Percentiles rank a stretch among this genome's conserved stretches.
Evolutionary conservation across 2,888 invertebrate species (phyloP).

Genomic region (Tribolium freemani): DNA sequence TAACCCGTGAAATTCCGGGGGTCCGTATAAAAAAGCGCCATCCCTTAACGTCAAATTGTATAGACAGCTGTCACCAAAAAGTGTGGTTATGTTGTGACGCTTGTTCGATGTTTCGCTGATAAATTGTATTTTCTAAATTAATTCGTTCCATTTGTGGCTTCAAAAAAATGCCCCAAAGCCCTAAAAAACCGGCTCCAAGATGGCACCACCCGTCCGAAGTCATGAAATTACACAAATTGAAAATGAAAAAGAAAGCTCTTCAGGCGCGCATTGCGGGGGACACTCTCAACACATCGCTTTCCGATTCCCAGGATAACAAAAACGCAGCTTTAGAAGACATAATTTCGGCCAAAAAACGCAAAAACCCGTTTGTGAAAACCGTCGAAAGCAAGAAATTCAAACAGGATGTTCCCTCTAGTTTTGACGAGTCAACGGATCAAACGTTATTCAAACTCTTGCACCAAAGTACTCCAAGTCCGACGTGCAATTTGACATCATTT

Average conservation of each 20-base stretch:
- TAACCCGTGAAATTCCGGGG: too few relatives aligned
- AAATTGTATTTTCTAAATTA: too few relatives aligned
- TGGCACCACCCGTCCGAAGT: conserved; percentile 77
- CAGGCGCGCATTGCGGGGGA: conserved; percentile 76
- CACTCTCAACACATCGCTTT: conserved; percentile 57
- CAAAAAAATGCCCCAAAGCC: conserved; percentile 50
- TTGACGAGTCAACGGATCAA: conserved; percentile 72
- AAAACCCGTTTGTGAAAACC: conserved; percentile 80
- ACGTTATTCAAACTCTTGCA: conserved; percentile 73
- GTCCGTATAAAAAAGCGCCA: too few relatives aligned
- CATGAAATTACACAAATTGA: conserved; percentile 83
- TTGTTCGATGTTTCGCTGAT: too few relatives aligned
- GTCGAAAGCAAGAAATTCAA: conserved; percentile 52
- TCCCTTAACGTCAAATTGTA: too few relatives aligned
- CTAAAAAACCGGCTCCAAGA: conserved; percentile 64
- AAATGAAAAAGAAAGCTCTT: conserved; percentile 82
- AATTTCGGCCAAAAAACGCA: conserved; percentile 76
- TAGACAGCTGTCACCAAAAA: too few relatives aligned
- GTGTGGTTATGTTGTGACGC: too few relatives aligned
- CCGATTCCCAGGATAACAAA: conserved; percentile 49
- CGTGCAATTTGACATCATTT: conserved; percentile 56
- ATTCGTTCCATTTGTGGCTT: background rate
- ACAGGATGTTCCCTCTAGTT: conserved; percentile 36
- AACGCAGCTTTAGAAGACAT: conserved; percentile 69
- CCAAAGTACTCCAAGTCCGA: conserved; percentile 49